Evolutionary conservation across 2,113 vertebrate species (phyloP).

Genomic region (Pseudorhombus dupliciocellatus): DNA sequence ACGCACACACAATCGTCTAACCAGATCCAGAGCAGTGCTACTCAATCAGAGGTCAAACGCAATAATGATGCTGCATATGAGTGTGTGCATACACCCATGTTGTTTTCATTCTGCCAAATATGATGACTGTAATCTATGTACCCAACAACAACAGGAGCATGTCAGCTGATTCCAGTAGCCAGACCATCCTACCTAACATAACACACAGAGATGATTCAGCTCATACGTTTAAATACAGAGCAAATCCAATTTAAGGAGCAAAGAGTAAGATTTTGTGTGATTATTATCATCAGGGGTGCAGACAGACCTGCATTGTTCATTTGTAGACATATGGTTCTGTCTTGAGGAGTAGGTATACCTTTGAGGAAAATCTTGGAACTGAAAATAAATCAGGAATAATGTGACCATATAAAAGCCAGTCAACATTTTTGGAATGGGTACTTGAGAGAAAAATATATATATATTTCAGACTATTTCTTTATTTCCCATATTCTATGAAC

Average conservation of each 20-base stretch:
- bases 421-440: conserved; percentile 27
- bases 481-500: background rate
- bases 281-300: conserved; percentile 14
- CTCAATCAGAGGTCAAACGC: conserved; percentile 56
- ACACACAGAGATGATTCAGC: background rate
- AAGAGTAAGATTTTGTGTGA: conserved; percentile 13
- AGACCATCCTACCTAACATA: background rate
- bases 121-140: conserved; percentile 13
- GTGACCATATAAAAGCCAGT: conserved; percentile 20
- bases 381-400: conserved; percentile 32
- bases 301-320: conserved; percentile 25
- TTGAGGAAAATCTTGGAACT: conserved; percentile 24
- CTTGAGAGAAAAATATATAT: conserved; percentile 24
- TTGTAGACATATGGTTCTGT: conserved; percentile 35
- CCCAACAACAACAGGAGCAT: conserved; percentile 2
- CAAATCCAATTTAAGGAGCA: conserved; percentile 14
- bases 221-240: conserved; percentile 14
- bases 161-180: conserved; percentile 15
- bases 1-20: conserved; percentile 42
- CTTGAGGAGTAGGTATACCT: conserved; percentile 31
- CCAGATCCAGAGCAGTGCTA: conserved; percentile 55
- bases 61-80: conserved; percentile 13
- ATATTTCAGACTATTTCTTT: conserved; percentile 3
- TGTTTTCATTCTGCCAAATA: conserved; percentile 27
- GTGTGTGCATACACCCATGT: conserved; percentile 11